Conservation (phyloP, 2,797 vertebrate genomes). For the Dipus sagitta region DNA sequence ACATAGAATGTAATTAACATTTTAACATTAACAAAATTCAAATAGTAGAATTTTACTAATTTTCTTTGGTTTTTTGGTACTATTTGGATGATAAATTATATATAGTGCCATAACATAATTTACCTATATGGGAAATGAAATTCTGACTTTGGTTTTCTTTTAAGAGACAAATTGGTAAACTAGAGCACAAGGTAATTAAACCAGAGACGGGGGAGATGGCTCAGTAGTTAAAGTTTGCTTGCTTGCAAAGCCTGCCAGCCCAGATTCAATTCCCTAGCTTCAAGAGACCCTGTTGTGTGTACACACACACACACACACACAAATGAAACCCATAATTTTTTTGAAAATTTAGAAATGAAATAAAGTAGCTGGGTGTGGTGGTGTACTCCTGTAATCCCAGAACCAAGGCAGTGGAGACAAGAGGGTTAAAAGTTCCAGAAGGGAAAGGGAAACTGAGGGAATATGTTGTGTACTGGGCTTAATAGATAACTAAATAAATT, state of each 20-base stretch:
- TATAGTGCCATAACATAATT: background rate
- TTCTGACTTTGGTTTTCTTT: conserved; percentile 56
- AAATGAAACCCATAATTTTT: too few relatives aligned
- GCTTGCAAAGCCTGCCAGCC: background rate
- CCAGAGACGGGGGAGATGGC: background rate
- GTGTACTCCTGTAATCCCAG: background rate
- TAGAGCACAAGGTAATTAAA: background rate
- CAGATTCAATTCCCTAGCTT: too few relatives aligned
- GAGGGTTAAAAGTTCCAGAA: background rate
- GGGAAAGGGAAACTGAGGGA: conserved; percentile 1
- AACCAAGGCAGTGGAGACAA: background rate
- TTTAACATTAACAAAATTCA: too few relatives aligned
- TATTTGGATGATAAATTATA: background rate
- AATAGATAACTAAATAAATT: conserved; percentile 1
- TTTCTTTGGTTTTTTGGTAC: background rate
- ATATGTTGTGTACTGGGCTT: background rate
- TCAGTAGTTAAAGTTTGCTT: background rate
- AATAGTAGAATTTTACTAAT: conserved; percentile 12
- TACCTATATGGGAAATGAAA: background rate
- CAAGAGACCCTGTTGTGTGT: too few relatives aligned
- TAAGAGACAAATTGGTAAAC: background rate
- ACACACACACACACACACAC: too few relatives aligned
- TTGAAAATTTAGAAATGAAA: too few relatives aligned
- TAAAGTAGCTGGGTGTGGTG: too few relatives aligned
- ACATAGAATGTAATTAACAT: too few relatives aligned